Evolutionary conservation across 2,113 vertebrate genomes (phyloP).

Genomic region (Scomber colias): DNA sequence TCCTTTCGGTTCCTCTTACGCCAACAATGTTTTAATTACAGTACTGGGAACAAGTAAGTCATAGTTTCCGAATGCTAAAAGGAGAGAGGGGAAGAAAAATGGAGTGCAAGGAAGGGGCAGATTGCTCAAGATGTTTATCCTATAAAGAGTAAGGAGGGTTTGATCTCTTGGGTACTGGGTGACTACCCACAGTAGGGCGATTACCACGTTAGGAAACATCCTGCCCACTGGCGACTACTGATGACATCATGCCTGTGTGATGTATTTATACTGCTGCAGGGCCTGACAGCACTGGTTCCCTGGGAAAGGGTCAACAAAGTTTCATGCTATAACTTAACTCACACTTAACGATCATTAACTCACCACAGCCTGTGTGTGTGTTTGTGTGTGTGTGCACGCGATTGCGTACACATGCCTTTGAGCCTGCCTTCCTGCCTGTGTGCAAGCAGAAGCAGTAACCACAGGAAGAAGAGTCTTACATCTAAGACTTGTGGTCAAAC

Average conservation of each 20-base stretch:
- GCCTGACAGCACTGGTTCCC: conserved; percentile 58
- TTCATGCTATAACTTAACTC: conserved; percentile 76
- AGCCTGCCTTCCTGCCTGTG: conserved; percentile 24
- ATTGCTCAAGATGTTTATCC: conserved; percentile 79
- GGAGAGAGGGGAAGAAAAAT: conserved; percentile 48
- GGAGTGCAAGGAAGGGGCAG: conserved; percentile 49
- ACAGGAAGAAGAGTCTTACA: conserved; percentile 68
- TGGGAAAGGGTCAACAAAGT: conserved; percentile 69
- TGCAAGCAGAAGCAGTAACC: conserved; percentile 48
- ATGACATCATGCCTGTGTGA: conserved; percentile 81
- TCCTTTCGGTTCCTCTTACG: conserved; percentile 31
- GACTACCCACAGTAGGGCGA: conserved; percentile 76
- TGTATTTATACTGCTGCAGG: conserved; percentile 71
- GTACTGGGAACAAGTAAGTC: conserved; percentile 62
- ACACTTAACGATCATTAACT: conserved; percentile 70
- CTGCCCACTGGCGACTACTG: conserved; percentile 72
- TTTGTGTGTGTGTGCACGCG: conserved; percentile 1
- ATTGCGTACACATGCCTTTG: conserved; percentile 16
- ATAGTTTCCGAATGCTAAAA: conserved; percentile 73
- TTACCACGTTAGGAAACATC: conserved; percentile 81
- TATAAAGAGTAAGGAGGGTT: conserved; percentile 69
- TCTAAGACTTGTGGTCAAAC: conserved; percentile 66
- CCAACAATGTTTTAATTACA: conserved; percentile 54
- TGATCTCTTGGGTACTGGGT: conserved; percentile 70
- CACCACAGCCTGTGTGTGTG: conserved; percentile 31